phyloP scores from a whole-genome alignment of 53 echinoderm and acorn worm genomes.

The Echinometra lucunter region DNA sequence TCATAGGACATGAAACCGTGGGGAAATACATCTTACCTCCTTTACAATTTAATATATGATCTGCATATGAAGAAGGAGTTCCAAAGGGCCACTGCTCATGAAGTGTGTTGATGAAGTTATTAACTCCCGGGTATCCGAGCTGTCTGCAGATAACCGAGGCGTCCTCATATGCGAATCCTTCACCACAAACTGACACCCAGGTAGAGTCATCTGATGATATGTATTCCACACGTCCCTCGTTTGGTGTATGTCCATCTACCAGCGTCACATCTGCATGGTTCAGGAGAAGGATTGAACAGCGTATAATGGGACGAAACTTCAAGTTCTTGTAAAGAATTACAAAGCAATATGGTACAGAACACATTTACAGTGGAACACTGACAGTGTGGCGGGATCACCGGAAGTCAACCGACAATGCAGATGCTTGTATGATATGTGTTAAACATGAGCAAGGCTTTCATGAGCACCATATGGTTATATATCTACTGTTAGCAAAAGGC shows the following conservation, averaged over 20 bases:
- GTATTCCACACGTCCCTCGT: slow-evolving; percentile 39
- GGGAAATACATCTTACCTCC: neutral
- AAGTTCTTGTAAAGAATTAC: too few relatives aligned
- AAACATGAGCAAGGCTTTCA: too few relatives aligned
- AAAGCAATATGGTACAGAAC: too few relatives aligned
- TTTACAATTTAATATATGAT: neutral
- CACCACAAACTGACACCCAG: neutral
- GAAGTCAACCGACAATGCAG: too few relatives aligned
- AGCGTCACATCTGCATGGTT: neutral
- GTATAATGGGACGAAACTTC: too few relatives aligned
- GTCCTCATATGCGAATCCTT: neutral
- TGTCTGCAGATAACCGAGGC: slow-evolving; percentile 25
- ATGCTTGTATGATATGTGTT: too few relatives aligned
- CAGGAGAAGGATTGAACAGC: too few relatives aligned
- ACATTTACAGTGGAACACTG: too few relatives aligned
- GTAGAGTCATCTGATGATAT: neutral
- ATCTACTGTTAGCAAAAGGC: too few relatives aligned
- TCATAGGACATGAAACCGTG: neutral
- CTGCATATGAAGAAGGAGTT: neutral
- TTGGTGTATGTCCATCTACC: neutral
- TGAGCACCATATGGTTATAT: too few relatives aligned
- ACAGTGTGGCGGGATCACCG: too few relatives aligned
- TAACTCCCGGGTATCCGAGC: slow-evolving; percentile 2
- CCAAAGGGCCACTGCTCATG: neutral
- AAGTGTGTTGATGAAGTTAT: neutral